phyloP scores from a whole-genome alignment of 2,113 vertebrate species.

The Apistogramma diplotaenia region DNA sequence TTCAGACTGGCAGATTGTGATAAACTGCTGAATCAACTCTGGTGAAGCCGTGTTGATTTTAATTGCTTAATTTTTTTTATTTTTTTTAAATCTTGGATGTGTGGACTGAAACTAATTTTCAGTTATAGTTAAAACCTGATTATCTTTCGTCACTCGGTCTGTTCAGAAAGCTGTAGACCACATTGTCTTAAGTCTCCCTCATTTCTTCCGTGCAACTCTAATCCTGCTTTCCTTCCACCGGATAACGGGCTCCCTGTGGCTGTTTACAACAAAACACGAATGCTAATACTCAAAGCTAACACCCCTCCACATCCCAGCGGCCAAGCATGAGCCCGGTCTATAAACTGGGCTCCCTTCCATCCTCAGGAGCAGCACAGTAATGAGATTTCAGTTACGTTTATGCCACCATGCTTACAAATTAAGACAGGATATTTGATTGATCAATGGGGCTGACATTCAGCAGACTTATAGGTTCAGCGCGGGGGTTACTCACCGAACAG shows the following conservation, averaged over 20 bases:
- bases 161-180: neutral
- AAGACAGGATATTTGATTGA: neutral
- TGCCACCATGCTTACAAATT: neutral
- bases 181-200: neutral
- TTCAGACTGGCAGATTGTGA: neutral
- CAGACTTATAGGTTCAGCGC: neutral
- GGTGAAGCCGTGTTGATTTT: no score
- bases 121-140: neutral
- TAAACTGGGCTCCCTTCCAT: neutral
- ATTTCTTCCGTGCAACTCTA: neutral
- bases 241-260: slow-evolving; percentile 20
- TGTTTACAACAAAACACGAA: slow-evolving; percentile 11
- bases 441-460: neutral
- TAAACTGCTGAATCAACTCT: neutral
- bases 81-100: no score
- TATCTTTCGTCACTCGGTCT: neutral
- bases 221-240: slow-evolving; percentile 16
- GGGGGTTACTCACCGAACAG: slow-evolving; percentile 85
- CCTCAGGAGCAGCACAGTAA: neutral
- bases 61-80: no score
- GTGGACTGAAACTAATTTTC: neutral
- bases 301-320: neutral
- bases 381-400: neutral
- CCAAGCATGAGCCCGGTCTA: neutral
- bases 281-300: neutral